Evolutionary conservation across 2,888 invertebrate genomes (phyloP), one percentile per base, ranked within the genome.

Genomic region (Cinara cedri): DNA sequence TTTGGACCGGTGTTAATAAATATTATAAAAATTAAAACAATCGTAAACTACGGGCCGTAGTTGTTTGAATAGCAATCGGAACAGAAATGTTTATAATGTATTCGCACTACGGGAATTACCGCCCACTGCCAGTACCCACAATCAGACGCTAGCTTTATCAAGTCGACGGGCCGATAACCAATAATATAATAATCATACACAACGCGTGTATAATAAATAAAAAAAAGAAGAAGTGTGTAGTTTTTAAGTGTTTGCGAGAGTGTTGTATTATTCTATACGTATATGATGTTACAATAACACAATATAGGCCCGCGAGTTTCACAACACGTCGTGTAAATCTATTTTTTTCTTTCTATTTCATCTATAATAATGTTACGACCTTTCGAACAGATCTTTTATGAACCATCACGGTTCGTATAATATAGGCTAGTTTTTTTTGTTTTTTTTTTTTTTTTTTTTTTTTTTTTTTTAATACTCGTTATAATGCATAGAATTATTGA

Each of bases 131-230:
- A n/a, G n/a, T n/a, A n/a, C n/a, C n/a, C n/a, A n/a, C n/a, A n/a
- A n/a, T n/a, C n/a, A n/a, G 19, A 46, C 65, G 26, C 14, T 46
- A 24, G 55, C 55, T 75, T 75, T 66, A 46, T 75, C 24, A 65
- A 44, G 24, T 75, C 54, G 44, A 13, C 42, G 55, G 65, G 54
- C 54, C 42, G 42, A 46, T 44, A 65, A 51, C n/a, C 16, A 11
- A 11, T 11, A 19, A 75, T 54, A 19, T 26, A 19, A 4, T 6
- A 26, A 11, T 2, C n/a, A 60, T n/a, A n/a, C n/a, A n/a, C n/a
- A n/a, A n/a, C n/a, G n/a, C n/a, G n/a, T n/a, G n/a, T n/a, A n/a
- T n/a, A n/a, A n/a, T n/a, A n/a, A n/a, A n/a, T 26, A 60, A 63
- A 57, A 14, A 72, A n/a, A n/a, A n/a, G n/a, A 44, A 46, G 26